Evolutionary conservation across 2,797 vertebrate species (phyloP).

Genomic region (Poecilia wingei): DNA sequence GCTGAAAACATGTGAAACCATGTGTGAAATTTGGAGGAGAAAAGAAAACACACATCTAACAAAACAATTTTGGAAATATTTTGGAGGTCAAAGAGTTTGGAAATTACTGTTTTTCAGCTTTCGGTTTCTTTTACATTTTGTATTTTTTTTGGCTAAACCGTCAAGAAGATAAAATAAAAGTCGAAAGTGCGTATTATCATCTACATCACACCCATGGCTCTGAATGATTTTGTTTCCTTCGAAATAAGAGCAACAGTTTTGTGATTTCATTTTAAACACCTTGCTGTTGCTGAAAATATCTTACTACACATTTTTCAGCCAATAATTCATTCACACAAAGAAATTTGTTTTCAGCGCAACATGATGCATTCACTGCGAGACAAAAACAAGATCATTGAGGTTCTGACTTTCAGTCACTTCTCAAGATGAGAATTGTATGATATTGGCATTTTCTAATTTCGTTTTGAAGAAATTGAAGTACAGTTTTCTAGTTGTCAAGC

Average conservation of each 20-base stretch:
- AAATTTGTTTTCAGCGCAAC: background rate
- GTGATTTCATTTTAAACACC: background rate
- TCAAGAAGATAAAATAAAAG: background rate
- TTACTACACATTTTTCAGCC: background rate
- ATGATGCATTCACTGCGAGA: background rate
- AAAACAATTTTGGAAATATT: background rate
- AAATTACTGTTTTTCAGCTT: background rate
- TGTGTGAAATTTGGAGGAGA: background rate
- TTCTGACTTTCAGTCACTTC: background rate
- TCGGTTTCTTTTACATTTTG: background rate
- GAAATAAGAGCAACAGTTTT: background rate
- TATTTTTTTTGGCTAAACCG: background rate
- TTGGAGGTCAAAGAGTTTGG: background rate
- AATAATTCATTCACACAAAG: background rate
- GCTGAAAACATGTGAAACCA: background rate
- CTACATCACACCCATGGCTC: background rate
- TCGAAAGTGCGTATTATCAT: background rate
- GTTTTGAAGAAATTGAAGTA: too few species aligned
- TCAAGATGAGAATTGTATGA: too few species aligned
- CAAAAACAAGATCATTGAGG: background rate
- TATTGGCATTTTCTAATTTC: too few species aligned
- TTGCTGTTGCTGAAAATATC: background rate
- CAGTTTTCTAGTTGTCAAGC: too few species aligned
- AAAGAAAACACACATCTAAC: background rate
- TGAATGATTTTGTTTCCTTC: background rate